Evolutionary conservation across 2,888 invertebrate species (phyloP).

Genomic region (Caenorhabditis virilis): DNA sequence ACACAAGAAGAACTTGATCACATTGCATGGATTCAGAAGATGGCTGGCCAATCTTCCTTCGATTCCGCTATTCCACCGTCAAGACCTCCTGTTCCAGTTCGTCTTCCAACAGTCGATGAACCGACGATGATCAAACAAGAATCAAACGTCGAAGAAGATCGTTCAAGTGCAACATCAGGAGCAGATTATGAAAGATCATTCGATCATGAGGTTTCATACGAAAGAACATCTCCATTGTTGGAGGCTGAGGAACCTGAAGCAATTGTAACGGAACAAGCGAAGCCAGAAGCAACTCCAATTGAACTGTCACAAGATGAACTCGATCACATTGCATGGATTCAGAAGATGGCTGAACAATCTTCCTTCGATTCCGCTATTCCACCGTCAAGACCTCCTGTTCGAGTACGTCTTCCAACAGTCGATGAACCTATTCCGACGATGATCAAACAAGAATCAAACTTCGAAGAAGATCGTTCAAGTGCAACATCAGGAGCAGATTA

Average conservation of each 20-base stretch:
- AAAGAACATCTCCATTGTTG: constrained; percentile 1
- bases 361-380: not conserved
- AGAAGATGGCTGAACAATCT: constrained; percentile 33
- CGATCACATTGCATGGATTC: constrained; percentile 41
- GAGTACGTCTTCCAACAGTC: not conserved
- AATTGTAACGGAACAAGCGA: not conserved
- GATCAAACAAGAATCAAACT: not conserved
- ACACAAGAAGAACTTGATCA: constrained; percentile 29
- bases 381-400: not conserved
- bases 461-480: not conserved
- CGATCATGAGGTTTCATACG: not conserved
- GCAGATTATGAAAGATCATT: constrained; percentile 24
- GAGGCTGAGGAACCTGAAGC: constrained; percentile 5
- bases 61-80: not conserved
- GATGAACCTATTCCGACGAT: not conserved
- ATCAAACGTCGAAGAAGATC: constrained; percentile 5
- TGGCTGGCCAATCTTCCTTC: not conserved
- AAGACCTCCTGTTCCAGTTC: constrained; percentile 10
- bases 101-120: not conserved
- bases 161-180: constrained; percentile 37
- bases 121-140: not conserved
- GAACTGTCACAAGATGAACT: constrained; percentile 36
- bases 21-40: not conserved
- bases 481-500: constrained; percentile 1
- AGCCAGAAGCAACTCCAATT: constrained; percentile 3